Evolutionary conservation across 30 jellyfish, hydroid and myxozoan genomes (phyloP).

Genomic region (Hydractinia symbiolongicarpus): DNA sequence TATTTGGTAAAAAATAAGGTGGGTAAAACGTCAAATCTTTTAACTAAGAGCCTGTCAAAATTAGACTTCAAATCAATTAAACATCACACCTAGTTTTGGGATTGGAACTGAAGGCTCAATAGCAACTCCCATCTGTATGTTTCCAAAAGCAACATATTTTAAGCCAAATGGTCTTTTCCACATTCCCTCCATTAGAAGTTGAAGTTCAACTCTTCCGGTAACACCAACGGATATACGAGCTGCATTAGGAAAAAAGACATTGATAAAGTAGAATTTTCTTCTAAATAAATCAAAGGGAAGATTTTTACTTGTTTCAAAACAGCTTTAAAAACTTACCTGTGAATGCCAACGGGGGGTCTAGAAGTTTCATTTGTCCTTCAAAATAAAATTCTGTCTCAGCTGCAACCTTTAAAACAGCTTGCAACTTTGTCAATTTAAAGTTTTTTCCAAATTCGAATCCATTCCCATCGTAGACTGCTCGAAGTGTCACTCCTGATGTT

Average conservation of each 20-base stretch:
- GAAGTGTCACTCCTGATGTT: slow-evolving; percentile 48
- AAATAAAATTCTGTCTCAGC: slow-evolving; percentile 47
- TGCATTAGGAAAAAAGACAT: not conserved
- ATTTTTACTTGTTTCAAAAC: too few species aligned
- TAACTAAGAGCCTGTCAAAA: too few species aligned
- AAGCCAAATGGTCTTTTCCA: slow-evolving; percentile 71
- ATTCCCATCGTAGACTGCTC: slow-evolving; percentile 60
- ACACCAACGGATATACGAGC: slow-evolving; percentile 59
- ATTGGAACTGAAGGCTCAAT: slow-evolving; percentile 6
- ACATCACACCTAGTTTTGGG: slow-evolving; percentile 9
- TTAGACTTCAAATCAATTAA: too few species aligned
- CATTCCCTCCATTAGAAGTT: slow-evolving; percentile 70
- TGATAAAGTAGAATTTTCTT: too few species aligned
- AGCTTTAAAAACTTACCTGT: slow-evolving; percentile 29
- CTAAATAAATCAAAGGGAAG: too few species aligned
- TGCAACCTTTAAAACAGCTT: slow-evolving; percentile 53
- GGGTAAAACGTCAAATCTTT: too few species aligned
- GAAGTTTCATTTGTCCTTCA: slow-evolving; percentile 35
- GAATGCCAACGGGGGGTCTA: slow-evolving; percentile 41
- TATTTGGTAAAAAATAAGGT: too few species aligned
- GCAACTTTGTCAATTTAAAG: slow-evolving; percentile 26
- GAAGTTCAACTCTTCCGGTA: slow-evolving; percentile 57
- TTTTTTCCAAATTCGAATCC: slow-evolving; percentile 48
- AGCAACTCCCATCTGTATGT: slow-evolving; percentile 48
- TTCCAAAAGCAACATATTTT: slow-evolving; percentile 56